Conservation (phyloP, 2,888 invertebrate genomes). For the Glyphotaelius pellucidus region DNA sequence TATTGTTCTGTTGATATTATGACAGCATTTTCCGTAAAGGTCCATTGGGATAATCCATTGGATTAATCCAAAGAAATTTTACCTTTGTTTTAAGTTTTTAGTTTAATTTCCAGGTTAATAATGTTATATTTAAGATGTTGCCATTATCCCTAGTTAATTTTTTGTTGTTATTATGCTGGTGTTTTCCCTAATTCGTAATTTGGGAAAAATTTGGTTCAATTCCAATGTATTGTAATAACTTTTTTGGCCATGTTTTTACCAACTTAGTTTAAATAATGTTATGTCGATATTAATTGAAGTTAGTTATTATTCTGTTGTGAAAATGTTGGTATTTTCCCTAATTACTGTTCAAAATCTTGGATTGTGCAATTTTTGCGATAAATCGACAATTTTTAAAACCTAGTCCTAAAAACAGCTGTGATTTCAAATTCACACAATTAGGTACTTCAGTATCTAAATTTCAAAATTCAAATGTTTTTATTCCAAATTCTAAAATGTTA, state of each 20-base stretch:
- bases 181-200: background rate
- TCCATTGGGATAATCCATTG: no score
- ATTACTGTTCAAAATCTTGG: background rate
- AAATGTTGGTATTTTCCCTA: background rate
- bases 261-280: background rate
- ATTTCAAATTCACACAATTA: no score
- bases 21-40: background rate
- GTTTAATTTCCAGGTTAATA: no score
- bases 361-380: background rate
- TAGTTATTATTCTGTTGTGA: background rate
- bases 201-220: background rate
- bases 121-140: no score
- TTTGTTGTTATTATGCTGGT: background rate
- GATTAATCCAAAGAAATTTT: no score
- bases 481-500: constrained; percentile 11
- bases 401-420: no score
- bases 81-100: no score
- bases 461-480: background rate
- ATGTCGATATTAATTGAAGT: background rate
- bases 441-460: no score
- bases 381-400: background rate
- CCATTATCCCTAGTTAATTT: background rate
- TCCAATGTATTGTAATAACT: background rate
- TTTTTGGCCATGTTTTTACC: background rate
- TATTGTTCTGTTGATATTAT: background rate